A percentile compares a stretch with the other conserved stretches of the same genome.
Conservation (phyloP, 2,888 invertebrate species). For the Lepidonotus clava region DNA sequence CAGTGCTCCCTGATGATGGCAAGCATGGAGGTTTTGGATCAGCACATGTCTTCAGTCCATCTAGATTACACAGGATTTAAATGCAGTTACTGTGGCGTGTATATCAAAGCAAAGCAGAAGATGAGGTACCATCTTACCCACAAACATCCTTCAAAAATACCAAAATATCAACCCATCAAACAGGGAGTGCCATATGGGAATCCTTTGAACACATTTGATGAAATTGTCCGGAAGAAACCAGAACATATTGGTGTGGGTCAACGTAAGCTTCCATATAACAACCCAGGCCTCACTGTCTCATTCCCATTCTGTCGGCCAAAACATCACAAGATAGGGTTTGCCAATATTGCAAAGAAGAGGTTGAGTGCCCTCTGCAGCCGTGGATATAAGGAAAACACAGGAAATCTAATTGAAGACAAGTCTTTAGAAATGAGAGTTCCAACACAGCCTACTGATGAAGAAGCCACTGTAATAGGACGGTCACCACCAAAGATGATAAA, state of each 20-base stretch:
- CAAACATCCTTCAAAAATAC: not conserved
- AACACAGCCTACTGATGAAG: constrained; percentile 2
- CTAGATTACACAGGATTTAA: constrained; percentile 28
- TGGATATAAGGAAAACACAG: constrained; percentile 17
- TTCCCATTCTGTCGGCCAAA: constrained; percentile 25
- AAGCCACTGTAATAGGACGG: not conserved
- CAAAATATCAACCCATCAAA: constrained; percentile 32
- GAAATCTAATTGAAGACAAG: constrained; percentile 3
- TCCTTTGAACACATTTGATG: constrained; percentile 30
- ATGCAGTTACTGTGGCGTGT: constrained; percentile 33
- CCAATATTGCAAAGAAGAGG: constrained; percentile 25
- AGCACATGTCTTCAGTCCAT: not conserved
- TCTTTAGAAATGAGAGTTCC: constrained; percentile 20
- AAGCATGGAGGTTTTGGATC: not conserved
- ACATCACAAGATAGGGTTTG: constrained; percentile 15
- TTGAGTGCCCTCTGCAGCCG: constrained; percentile 16
- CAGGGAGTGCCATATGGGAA: constrained; percentile 19
- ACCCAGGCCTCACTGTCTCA: not conserved
- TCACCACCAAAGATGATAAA: constrained; percentile 40
- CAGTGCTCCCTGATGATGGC: constrained; percentile 1
- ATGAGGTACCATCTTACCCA: constrained; percentile 32
- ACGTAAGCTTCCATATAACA: not conserved
- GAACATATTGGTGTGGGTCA: not conserved
- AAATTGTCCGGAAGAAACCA: constrained; percentile 30
- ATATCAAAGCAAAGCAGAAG: constrained; percentile 41